Conservation (phyloP, 2,797 vertebrate species). For the Staurois parvus region DNA sequence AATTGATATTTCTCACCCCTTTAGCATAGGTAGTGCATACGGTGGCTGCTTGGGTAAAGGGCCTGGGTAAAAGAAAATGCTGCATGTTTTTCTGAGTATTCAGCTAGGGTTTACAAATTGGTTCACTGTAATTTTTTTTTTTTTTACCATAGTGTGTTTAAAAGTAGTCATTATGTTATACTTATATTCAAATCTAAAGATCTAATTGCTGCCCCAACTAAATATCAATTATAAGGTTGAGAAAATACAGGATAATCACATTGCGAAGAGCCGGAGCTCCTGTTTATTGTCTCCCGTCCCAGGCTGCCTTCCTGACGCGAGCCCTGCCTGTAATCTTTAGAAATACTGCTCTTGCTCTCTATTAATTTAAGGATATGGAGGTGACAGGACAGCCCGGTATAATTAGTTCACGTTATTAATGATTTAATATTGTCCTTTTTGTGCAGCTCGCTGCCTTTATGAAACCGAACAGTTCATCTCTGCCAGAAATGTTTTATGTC, state of each 20-base stretch:
- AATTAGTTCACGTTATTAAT: slow-evolving; percentile 63
- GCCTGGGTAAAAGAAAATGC: too few species aligned
- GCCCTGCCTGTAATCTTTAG: slow-evolving; percentile 42
- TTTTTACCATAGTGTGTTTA: neutral
- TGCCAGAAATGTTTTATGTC: slow-evolving; percentile 63
- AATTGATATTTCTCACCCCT: too few species aligned
- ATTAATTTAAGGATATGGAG: slow-evolving; percentile 63
- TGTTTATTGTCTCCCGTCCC: slow-evolving; percentile 41
- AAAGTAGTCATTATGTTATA: neutral
- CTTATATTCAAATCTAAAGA: slow-evolving; percentile 16
- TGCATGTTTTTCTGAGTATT: too few species aligned
- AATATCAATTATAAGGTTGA: slow-evolving; percentile 19
- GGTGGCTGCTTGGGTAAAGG: too few species aligned
- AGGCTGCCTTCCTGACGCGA: slow-evolving; percentile 24
- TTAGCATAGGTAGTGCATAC: too few species aligned
- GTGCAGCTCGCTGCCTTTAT: slow-evolving; percentile 60
- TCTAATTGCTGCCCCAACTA: slow-evolving; percentile 35
- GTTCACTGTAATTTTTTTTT: too few species aligned
- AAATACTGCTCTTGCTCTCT: slow-evolving; percentile 62
- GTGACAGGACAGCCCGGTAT: slow-evolving; percentile 60
- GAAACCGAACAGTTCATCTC: slow-evolving; percentile 62
- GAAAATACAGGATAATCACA: slow-evolving; percentile 49
- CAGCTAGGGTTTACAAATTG: too few species aligned
- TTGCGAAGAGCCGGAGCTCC: slow-evolving; percentile 21
- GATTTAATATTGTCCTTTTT: slow-evolving; percentile 64